Conservation (phyloP, 1,140 invertebrate species). For the Drosophila azteca region DNA sequence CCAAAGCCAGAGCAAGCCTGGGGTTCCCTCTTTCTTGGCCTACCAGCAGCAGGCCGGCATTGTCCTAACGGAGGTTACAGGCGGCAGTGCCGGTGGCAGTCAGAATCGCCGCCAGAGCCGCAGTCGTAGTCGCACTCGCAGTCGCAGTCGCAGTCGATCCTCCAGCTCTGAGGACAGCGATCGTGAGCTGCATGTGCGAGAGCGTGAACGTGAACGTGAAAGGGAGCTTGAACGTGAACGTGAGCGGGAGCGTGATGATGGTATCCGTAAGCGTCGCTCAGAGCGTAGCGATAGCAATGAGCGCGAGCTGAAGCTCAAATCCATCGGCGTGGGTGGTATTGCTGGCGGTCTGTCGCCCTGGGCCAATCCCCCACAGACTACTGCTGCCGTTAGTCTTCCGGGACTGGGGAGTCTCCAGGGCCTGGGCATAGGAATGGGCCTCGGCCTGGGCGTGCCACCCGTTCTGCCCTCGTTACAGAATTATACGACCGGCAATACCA, state of each 20-base stretch:
- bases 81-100: not conserved
- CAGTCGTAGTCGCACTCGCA: slow-evolving; percentile 56
- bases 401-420: slow-evolving; percentile 9
- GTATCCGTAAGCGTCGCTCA: slow-evolving; percentile 51
- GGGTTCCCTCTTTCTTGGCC: slow-evolving; percentile 63
- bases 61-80: slow-evolving; percentile 42
- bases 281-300: slow-evolving; percentile 60
- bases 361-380: slow-evolving; percentile 15
- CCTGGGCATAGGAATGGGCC: not conserved
- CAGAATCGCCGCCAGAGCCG: slow-evolving; percentile 7
- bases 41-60: slow-evolving; percentile 79
- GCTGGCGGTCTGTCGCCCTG: slow-evolving; percentile 20
- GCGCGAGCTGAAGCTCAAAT: slow-evolving; percentile 45
- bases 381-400: slow-evolving; percentile 9
- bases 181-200: slow-evolving; percentile 84
- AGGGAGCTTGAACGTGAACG: slow-evolving; percentile 80
- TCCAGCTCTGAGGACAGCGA: slow-evolving; percentile 83
- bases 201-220: slow-evolving; percentile 85
- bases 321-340: slow-evolving; percentile 1
- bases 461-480: slow-evolving; percentile 53
- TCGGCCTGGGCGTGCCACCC: slow-evolving; percentile 23
- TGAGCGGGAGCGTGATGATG: slow-evolving; percentile 12
- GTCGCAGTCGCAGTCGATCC: slow-evolving; percentile 55
- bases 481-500: slow-evolving; percentile 52
- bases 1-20: slow-evolving; percentile 26